Base-by-base conservation (phyloP, 1,140 invertebrate species). In the Linepithema humile region DNA sequence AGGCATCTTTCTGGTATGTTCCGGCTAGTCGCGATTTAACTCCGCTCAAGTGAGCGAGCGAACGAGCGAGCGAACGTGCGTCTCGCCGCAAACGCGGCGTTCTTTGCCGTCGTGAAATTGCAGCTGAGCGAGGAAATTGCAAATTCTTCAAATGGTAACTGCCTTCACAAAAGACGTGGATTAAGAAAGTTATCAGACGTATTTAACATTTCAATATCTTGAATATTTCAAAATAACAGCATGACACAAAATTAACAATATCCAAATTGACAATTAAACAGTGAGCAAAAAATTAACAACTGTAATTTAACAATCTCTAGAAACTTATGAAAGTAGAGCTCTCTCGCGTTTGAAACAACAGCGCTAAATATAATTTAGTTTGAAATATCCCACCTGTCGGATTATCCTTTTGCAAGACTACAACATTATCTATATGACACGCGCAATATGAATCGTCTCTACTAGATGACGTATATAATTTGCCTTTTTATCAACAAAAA, bases 21-120 rank as follows among this genome's bases (percentile, higher is more conserved):
- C 12, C 38, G 23, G 20, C 38, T n/a, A 20, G 17, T 7, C 45
- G 38, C 26, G 40, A 40, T 50, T 72, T 45, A 60, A 82, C 32
- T 59, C 60, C 74, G 29, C 40, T 15, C 53, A 12, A 40, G 15
- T 35, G 17, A 32, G 50, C n/a, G 35, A 55, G 43, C 23, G 29
- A 48, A n/a, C n/a, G n/a, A n/a, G n/a, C n/a, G n/a, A n/a, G n/a
- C n/a, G 32, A 64, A 43, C 15, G 74, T n/a, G n/a, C n/a, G n/a
- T n/a, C n/a, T 65, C 73, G 55, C 17, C 53, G 55, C 12, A 9
- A 50, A 32, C 35, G 23, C 29, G 6, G 45, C n/a, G 17, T n/a
- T 43, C 10, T 9, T 20, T 32, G n/a, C 65, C 65, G 60, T 85
- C 74, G 70, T 74, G 38, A 85, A 59, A 85, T 82, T 67, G 74